A percentile compares a stretch with the other conserved stretches of the same genome.
phyloP scores from a whole-genome alignment of 23 tunicate species.

The Trididemnum clinides region DNA sequence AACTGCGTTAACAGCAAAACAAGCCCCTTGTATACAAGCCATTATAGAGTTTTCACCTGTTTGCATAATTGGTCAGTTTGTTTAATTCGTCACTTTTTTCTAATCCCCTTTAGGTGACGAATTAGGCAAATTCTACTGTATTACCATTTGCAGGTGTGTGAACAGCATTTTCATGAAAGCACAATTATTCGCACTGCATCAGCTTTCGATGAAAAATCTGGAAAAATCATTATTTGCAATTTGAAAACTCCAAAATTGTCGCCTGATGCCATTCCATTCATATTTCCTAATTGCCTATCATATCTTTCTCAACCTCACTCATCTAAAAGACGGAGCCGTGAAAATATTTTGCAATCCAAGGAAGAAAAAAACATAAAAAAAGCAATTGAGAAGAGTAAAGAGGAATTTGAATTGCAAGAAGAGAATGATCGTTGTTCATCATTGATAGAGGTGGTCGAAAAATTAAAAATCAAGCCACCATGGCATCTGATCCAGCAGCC shows the following conservation, averaged over 20 bases:
- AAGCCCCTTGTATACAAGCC: no score
- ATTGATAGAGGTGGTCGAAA: neutral
- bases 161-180: neutral
- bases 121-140: no score
- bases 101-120: no score
- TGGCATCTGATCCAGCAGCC: no score
- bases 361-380: neutral
- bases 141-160: constrained; percentile 28
- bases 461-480: neutral
- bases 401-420: neutral
- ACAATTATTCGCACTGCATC: neutral
- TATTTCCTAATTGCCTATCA: constrained; percentile 11
- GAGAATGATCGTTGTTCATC: neutral
- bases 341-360: neutral
- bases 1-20: no score
- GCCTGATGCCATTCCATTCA: constrained; percentile 12
- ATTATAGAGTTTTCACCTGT: no score
- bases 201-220: constrained; percentile 16
- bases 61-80: no score
- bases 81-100: no score
- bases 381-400: constrained; percentile 3
- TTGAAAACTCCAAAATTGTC: neutral
- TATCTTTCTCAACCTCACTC: neutral
- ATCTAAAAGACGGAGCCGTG: neutral
- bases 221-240: neutral